These are phyloP conservation scores for Sandelia bainsii DNA, from an alignment of 2,797 vertebrate species.

Conservation along the genomic window DNA sequence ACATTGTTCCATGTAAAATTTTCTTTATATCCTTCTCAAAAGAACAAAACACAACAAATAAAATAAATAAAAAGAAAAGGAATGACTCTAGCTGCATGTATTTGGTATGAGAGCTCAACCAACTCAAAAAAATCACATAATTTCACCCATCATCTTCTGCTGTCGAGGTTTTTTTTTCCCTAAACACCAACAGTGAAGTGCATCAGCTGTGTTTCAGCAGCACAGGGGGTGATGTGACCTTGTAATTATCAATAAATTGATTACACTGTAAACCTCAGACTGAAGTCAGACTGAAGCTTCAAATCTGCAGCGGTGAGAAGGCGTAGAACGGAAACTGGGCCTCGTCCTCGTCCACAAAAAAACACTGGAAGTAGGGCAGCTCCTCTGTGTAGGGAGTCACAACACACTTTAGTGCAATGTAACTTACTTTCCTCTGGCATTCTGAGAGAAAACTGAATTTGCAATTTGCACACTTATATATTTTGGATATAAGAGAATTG, in stretches of 20 bases:
- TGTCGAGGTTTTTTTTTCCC: slow-evolving; percentile 28
- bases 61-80: slow-evolving; percentile 57
- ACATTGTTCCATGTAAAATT: slow-evolving; percentile 43
- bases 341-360: slow-evolving; percentile 94
- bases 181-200: slow-evolving; percentile 37
- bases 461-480: slow-evolving; percentile 1
- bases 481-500: slow-evolving; percentile 5
- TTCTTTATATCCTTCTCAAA: slow-evolving; percentile 28
- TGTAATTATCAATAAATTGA: slow-evolving; percentile 33
- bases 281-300: slow-evolving; percentile 52
- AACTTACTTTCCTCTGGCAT: not conserved
- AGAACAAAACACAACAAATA: slow-evolving; percentile 12
- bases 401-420: not conserved
- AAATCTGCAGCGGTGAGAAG: slow-evolving; percentile 85
- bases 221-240: slow-evolving; percentile 34
- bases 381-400: slow-evolving; percentile 82
- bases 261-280: slow-evolving; percentile 33
- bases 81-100: slow-evolving; percentile 75
- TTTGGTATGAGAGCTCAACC: slow-evolving; percentile 81
- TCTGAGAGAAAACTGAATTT: not conserved
- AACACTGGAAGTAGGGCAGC: slow-evolving; percentile 95
- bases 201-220: slow-evolving; percentile 35
- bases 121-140: slow-evolving; percentile 50
- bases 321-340: slow-evolving; percentile 91
- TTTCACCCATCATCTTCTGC: slow-evolving; percentile 39